Evolutionary conservation across 1,140 invertebrate species (phyloP).

Genomic region (Eufriesea mexicana): DNA sequence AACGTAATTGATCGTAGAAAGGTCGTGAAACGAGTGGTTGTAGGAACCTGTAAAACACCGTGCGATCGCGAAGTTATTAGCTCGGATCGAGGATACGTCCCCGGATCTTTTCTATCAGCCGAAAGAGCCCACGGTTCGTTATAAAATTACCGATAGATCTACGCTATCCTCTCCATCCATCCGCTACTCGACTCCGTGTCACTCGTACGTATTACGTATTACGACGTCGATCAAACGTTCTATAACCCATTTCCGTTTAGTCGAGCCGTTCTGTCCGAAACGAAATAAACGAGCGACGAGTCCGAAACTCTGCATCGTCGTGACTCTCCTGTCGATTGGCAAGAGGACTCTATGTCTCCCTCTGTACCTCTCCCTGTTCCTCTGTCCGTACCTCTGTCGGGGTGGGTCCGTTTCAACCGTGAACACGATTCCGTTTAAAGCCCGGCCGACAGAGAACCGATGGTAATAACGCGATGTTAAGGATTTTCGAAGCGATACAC

Average conservation of each 20-base stretch:
- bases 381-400: background rate
- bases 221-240: background rate
- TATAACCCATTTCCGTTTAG: background rate
- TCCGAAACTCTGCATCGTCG: background rate
- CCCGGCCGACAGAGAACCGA: background rate
- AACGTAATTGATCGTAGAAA: background rate
- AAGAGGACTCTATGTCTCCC: background rate
- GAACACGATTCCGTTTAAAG: background rate
- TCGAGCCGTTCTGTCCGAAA: background rate
- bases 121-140: background rate
- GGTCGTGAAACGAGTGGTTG: background rate
- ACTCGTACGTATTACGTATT: background rate
- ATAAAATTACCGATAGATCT: background rate
- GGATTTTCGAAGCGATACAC: slow-evolving; percentile 44
- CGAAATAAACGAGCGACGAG: background rate
- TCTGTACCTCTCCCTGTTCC: background rate
- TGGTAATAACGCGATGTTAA: slow-evolving; percentile 30
- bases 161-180: background rate
- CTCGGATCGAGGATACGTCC: background rate
- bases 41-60: background rate
- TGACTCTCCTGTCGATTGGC: too few relatives aligned
- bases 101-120: background rate
- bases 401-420: too few relatives aligned
- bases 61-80: background rate
- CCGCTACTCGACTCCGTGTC: background rate